Base-by-base conservation (phyloP, 2,888 invertebrate genomes). In the Melinaea marsaeus region DNA sequence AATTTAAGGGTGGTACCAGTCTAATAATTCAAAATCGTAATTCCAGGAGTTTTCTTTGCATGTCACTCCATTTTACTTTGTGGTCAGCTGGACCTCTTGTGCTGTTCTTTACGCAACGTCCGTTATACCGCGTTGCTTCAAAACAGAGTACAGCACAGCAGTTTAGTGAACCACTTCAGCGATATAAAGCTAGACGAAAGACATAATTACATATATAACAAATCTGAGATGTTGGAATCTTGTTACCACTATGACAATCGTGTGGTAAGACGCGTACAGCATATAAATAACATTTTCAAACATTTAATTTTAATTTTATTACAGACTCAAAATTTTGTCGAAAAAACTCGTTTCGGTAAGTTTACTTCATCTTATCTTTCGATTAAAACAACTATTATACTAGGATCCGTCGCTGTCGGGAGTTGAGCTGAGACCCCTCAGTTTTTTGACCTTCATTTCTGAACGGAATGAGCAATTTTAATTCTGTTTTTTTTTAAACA, bases 21-120 rank as follows among this genome's bases (percentile, higher is more conserved):
- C 37, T 37, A 2, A 37, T 37, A 2, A 37, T 37, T 6, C 4
- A 1, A 37, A 32, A 32, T 51, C 9, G 4, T 11, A 32, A 48
- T 37, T 56, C 2, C 70, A 89, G 90, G 89, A 22, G 87, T 88
- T 48, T 85, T 88, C 66, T 89, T 87, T 71, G 88, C 85, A 0
- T 74, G 80, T 1, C 86, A 86, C 67, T 79, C 88, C 0, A 88
- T 89, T 60, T 68, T 90, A 2, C 77, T 90, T 45, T 90, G 90
- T 73, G 90, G 90, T 0, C 90, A 90, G 71, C 65, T 89, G n/a
- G 90, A 90, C 59, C 65, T 90, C 0, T 65, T 88, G 0, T 88
- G 88, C 74, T 90, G 89, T 70, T 83, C 85, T 45, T 73, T 89
- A 0, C 81, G 88, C 46, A 90, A 90, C 69, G 78, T 72, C 1